Percentiles rank a stretch among this genome's conserved stretches.
These are phyloP conservation scores for Catamblyrhynchus diadema DNA, from an alignment of 2,797 vertebrate genomes.

Conservation along the genomic window DNA sequence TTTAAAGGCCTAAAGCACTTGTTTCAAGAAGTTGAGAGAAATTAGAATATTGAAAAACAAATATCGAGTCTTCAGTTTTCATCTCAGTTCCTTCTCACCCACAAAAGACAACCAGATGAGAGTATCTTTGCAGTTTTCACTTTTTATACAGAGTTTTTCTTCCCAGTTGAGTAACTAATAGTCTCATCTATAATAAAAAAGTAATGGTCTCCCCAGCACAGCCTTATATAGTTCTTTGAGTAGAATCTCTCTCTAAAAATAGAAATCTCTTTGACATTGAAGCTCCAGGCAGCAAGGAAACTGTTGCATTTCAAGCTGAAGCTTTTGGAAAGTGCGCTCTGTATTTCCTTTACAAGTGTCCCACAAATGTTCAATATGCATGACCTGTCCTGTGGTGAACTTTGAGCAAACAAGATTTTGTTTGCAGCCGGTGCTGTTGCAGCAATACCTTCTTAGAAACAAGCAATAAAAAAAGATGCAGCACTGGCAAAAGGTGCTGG, in stretches of 20 bases:
- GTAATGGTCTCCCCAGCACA: conserved; percentile 8
- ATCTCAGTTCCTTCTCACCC: not conserved
- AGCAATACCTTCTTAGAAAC: conserved; percentile 32
- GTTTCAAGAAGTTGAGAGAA: not conserved
- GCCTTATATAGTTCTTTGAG: conserved; percentile 69
- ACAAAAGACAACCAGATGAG: not conserved
- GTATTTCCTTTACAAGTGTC: conserved; percentile 7
- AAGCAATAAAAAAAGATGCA: not conserved
- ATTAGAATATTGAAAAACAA: not conserved
- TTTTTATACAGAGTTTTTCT: not conserved
- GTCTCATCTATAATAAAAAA: not conserved
- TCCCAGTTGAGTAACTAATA: not conserved
- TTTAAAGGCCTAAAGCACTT: not conserved
- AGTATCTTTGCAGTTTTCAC: not conserved
- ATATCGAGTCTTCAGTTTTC: not conserved
- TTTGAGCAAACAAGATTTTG: not conserved
- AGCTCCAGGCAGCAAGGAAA: conserved; percentile 53
- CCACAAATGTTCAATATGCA: conserved; percentile 5
- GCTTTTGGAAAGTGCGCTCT: not conserved
- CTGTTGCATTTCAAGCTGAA: conserved; percentile 55
- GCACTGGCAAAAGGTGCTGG: conserved; percentile 12
- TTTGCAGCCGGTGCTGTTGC: not conserved
- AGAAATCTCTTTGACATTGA: conserved; percentile 58
- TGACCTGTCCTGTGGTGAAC: not conserved
- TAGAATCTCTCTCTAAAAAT: conserved; percentile 73